These are phyloP conservation scores for Mystacornis crossleyi DNA, from an alignment of 2,113 vertebrate genomes.

Conservation along the genomic window DNA sequence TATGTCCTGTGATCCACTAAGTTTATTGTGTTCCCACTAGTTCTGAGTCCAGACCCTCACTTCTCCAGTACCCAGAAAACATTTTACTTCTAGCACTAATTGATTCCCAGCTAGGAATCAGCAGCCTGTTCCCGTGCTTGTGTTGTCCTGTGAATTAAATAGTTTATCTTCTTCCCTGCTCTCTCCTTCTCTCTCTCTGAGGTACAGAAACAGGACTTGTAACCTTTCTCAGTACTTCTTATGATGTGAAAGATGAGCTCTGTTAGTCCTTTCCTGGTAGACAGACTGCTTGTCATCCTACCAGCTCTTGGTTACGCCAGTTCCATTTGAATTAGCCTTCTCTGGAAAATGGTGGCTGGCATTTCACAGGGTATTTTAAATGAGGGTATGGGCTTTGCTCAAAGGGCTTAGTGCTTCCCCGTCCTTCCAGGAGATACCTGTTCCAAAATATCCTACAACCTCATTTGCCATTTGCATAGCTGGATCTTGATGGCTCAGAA, in stretches of 20 bases:
- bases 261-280: background rate
- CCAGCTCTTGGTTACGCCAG: background rate
- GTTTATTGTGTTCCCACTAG: background rate
- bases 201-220: background rate
- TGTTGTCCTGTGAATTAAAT: background rate
- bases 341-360: background rate
- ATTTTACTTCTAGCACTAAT: background rate
- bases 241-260: background rate
- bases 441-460: constrained; percentile 39
- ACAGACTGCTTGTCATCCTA: background rate
- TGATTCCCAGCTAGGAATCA: background rate
- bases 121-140: background rate
- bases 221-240: background rate
- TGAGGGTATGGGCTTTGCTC: background rate
- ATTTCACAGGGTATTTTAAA: background rate
- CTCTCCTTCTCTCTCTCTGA: background rate
- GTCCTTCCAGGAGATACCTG: background rate
- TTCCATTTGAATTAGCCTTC: background rate
- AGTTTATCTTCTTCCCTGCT: background rate
- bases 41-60: background rate
- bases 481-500: constrained; percentile 22
- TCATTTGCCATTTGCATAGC: constrained; percentile 19
- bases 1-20: background rate
- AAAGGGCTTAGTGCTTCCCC: background rate
- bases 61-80: background rate